A percentile compares a stretch with the other conserved stretches of the same genome.
These are phyloP conservation scores for Sphinx pinastri DNA, from an alignment of 2,888 invertebrate species.

Conservation along the genomic window DNA sequence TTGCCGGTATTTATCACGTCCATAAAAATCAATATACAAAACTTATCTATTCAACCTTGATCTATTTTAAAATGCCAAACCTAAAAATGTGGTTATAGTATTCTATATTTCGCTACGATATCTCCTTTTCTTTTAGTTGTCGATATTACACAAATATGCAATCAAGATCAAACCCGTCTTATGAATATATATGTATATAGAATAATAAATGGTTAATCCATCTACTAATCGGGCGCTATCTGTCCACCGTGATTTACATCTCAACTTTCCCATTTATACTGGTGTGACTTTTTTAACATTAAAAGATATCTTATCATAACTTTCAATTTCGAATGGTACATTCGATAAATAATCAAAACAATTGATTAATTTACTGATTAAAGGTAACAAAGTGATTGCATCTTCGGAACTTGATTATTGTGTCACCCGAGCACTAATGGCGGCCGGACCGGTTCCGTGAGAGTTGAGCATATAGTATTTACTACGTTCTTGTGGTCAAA, in stretches of 20 bases:
- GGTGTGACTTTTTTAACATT: not conserved
- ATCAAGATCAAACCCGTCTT: not conserved
- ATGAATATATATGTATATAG: no score
- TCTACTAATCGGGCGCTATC: no score
- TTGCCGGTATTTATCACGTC: no score
- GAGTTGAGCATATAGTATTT: constrained; percentile 21
- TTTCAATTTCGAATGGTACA: not conserved
- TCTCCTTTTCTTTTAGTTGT: not conserved
- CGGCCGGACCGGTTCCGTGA: constrained; percentile 25
- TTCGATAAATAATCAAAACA: not conserved
- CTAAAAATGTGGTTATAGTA: not conserved
- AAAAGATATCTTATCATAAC: not conserved
- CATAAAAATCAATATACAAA: not conserved
- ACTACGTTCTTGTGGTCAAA: constrained; percentile 24
- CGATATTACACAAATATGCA: no score
- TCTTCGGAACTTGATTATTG: constrained; percentile 28
- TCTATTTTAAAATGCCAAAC: not conserved
- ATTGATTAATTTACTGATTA: constrained; percentile 21
- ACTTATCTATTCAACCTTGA: not conserved
- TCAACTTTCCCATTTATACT: not conserved
- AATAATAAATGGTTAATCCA: no score
- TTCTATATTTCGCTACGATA: not conserved
- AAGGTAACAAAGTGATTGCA: constrained; percentile 23
- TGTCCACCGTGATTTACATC: no score
- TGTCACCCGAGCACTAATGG: constrained; percentile 26